Base-by-base conservation (phyloP, 1,140 invertebrate genomes). In the Gryon sp. region DNA sequence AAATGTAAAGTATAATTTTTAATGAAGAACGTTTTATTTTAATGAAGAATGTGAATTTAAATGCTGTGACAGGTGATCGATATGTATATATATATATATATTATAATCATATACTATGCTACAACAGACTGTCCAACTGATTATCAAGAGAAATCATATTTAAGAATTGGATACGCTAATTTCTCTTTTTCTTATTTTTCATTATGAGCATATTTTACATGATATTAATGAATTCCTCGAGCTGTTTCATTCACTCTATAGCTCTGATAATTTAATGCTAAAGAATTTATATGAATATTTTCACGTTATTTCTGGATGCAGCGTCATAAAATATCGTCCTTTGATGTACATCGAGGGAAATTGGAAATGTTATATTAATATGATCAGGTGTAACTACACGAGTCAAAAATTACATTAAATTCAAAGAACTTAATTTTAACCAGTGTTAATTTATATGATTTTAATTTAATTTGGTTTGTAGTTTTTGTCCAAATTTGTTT, bases 31-130 rank as follows among this genome's bases (percentile, higher is more conserved):
- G n/a, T n/a, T n/a, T n/a, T n/a, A n/a, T n/a, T n/a, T n/a, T n/a
- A n/a, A 28, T 12, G 22, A 32, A 20, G 36, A 52, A 41, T 50
- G 9, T 12, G 36, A 41, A 41, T 32, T 32, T 53, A 45, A 65
- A 43, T 53, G 5, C 9, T 24, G 46, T 38, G 30, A 52, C 46
- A 65, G 18, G 26, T 65, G 46, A 65, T 65, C 60, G 60, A 65
- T 65, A 43, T 65, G 43, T 65, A n/a, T n/a, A n/a, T n/a, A n/a
- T n/a, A n/a, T n/a, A n/a, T 50, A 63, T 63, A 30, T 22, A 30
- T 50, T 20, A 63, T 24, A 41, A 11, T 50, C 1, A 50, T 41
- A 30, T 62, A 46, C 12, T 22, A n/a, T 36, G 19, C 18, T 22
- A 38, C 43, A 62, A n/a, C n/a, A n/a, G n/a, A 63, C 53, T 14